A percentile compares a stretch with the other conserved stretches of the same genome.
Evolutionary conservation across 2,113 vertebrate species (phyloP).

Genomic region (Diadophis punctatus): DNA sequence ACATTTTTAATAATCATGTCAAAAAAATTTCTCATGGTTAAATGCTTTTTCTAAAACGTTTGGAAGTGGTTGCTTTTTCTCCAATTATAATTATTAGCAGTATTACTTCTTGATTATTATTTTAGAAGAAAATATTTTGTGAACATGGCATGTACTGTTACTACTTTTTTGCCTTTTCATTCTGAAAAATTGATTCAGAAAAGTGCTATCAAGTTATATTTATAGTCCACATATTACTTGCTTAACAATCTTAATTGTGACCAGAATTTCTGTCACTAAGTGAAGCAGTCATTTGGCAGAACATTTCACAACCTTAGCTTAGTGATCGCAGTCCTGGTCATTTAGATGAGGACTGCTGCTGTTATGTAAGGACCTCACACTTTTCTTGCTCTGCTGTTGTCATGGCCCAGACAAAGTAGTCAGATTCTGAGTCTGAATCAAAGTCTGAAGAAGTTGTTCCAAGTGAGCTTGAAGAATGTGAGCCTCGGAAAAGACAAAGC

Average conservation of each 20-base stretch:
- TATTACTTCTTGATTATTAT: slow-evolving; percentile 18
- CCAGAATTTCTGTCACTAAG: background rate
- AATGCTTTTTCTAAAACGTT: slow-evolving; percentile 15
- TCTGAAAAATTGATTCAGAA: background rate
- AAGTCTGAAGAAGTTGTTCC: too few species aligned
- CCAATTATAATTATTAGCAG: background rate
- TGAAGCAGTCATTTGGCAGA: background rate
- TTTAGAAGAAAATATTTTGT: background rate
- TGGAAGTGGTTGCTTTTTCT: background rate
- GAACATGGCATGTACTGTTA: background rate
- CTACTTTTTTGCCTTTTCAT: background rate
- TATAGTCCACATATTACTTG: background rate
- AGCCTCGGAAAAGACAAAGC: too few species aligned
- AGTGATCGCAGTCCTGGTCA: background rate
- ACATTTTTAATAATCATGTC: slow-evolving; percentile 3
- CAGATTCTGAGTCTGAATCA: too few species aligned
- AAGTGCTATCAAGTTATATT: background rate
- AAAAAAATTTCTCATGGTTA: slow-evolving; percentile 17
- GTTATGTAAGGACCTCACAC: background rate
- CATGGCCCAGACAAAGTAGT: too few species aligned
- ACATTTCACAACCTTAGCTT: background rate
- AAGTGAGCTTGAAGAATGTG: too few species aligned
- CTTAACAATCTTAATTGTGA: background rate
- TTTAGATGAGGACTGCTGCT: background rate
- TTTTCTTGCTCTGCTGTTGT: background rate